phyloP scores from a whole-genome alignment of 2,113 vertebrate species.

The Heteronetta atricapilla region DNA sequence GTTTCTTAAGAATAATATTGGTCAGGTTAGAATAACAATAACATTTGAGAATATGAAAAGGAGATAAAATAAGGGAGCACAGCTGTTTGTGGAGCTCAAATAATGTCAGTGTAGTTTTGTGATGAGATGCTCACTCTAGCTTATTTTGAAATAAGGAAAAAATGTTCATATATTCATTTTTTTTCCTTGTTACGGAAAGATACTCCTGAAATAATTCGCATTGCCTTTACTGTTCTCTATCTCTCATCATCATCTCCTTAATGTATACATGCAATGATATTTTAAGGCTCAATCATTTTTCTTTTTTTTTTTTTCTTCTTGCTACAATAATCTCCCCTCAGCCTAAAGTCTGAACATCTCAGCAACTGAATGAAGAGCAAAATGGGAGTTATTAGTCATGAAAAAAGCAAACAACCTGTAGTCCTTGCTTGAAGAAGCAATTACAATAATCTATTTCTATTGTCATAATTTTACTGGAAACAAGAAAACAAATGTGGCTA shows the following conservation, averaged over 20 bases:
- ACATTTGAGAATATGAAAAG: neutral
- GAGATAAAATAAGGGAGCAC: neutral
- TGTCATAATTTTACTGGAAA: constrained; percentile 66
- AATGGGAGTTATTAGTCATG: constrained; percentile 33
- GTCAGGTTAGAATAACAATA: neutral
- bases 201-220: neutral
- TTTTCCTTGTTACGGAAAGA: neutral
- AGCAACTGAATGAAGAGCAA: constrained; percentile 28
- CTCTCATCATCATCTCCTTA: neutral
- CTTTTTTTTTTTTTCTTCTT: neutral
- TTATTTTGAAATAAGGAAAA: neutral
- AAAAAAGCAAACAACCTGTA: constrained; percentile 34
- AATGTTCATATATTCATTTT: neutral
- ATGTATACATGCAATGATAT: neutral
- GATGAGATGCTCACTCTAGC: neutral
- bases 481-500: constrained; percentile 56
- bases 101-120: neutral
- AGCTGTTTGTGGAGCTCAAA: neutral
- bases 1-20: neutral
- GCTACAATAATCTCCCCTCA: neutral
- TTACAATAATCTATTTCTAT: constrained; percentile 62
- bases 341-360: neutral
- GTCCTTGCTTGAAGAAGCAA: constrained; percentile 39
- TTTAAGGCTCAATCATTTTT: neutral
- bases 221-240: neutral